phyloP scores from a whole-genome alignment of 2,888 invertebrate species.

The Salpingus planirostris region DNA sequence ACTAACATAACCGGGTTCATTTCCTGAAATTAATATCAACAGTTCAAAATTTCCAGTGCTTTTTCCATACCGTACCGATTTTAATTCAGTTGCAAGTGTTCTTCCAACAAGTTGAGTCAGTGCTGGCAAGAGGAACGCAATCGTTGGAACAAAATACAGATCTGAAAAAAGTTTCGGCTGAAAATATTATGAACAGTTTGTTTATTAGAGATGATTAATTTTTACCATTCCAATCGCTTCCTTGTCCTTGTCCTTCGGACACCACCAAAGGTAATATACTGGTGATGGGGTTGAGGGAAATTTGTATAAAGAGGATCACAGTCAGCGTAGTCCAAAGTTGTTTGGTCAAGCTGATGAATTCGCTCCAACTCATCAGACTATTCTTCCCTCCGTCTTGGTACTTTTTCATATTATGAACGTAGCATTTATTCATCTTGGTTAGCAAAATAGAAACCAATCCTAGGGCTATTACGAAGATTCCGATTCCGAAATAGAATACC shows the following conservation, averaged over 20 bases:
- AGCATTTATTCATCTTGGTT: conserved; percentile 4
- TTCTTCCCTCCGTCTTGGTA: conserved; percentile 2
- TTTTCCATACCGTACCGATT: no score
- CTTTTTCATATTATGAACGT: conserved; percentile 4
- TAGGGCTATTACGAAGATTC: conserved; percentile 6
- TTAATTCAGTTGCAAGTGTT: conserved; percentile 7
- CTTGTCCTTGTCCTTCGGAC: conserved; percentile 18
- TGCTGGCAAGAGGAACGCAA: conserved; percentile 14
- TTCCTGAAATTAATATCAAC: conserved; percentile 6
- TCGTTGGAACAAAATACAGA: conserved; percentile 16
- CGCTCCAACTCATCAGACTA: conserved; percentile 5
- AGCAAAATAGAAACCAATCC: conserved; percentile 6
- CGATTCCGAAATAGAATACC: conserved; percentile 13
- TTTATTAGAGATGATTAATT: no score
- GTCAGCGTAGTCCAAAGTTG: conserved; percentile 16
- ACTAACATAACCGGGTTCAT: conserved; percentile 3
- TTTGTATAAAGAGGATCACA: conserved; percentile 8
- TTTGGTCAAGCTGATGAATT: conserved; percentile 7
- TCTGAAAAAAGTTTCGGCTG: conserved; percentile 5
- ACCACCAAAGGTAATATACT: conserved; percentile 20
- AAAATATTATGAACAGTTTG: no score
- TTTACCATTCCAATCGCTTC: no score
- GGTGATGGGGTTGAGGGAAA: conserved; percentile 10
- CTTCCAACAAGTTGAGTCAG: conserved; percentile 9
- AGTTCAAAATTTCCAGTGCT: no score